Evolutionary conservation across 2,888 invertebrate species (phyloP), one percentile per base, ranked within the genome.

Genomic region (Diarsia brunnea): DNA sequence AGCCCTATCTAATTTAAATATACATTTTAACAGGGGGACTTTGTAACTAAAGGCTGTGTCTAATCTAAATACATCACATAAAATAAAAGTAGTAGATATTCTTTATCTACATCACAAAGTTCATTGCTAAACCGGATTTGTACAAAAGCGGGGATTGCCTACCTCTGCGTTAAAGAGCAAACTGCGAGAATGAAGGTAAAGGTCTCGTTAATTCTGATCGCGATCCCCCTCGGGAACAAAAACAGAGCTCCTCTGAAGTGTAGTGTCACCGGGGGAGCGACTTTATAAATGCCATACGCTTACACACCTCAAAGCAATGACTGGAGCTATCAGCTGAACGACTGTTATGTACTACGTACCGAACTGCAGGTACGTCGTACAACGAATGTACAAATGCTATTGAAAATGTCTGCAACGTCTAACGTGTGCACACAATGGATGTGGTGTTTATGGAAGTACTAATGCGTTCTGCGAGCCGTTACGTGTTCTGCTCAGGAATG

Each of bases 401-500:
- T 70, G 82, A 85, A 81, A 84, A 80, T 75, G 72, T 64, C 66
- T 81, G 63, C 75, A 78, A 75, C 71, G 71, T 71, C 80, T 76
- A 79, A 69, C 76, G 65, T 80, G 79, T 67, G 61, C 74, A 68
- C 82, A 77, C 76, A 87, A 87, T 80, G 70, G 79, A 86, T 86
- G 79, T 76, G 63, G 83, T 84, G 75, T 78, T 85, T 84, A 78
- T 84, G 81, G 80, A 82, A 80, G 77, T 84, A 81, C 83, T 85
- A 86, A 88, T 85, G 73, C 69, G 72, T 88, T 82, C 67, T 81
- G 75, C 66, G 75, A 82, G 73, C 84, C 80, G 81, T 88, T 84
- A 79, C 81, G 85, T 84, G 81, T 78, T 85, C 86, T 82, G 82
- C 74, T 81, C 79, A 85, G 89, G 86, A 89, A 90, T 89, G 87